phyloP scores from a whole-genome alignment of 2,797 vertebrate species.

The Nyctibius grandis region DNA sequence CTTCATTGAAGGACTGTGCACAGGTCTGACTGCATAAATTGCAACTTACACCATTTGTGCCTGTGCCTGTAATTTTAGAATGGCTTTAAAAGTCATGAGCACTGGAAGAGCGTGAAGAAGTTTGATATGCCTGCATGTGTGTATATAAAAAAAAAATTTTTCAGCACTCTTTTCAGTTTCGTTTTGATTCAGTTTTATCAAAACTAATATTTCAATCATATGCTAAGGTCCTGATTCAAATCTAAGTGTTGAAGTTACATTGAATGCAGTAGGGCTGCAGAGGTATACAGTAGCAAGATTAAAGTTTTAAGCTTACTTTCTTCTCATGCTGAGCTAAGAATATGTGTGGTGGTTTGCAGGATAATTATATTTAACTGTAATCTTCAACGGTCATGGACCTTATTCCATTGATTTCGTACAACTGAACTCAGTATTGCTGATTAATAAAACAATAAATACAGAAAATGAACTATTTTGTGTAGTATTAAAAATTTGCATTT shows the following conservation, averaged over 20 bases:
- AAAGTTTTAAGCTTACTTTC: background rate
- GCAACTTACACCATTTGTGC: background rate
- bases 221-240: background rate
- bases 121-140: background rate
- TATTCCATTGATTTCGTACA: background rate
- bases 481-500: constrained; percentile 49
- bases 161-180: background rate
- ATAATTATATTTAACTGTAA: background rate
- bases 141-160: background rate
- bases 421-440: background rate
- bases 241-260: background rate
- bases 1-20: background rate
- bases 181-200: background rate
- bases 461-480: constrained; percentile 34
- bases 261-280: background rate
- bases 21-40: background rate
- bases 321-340: background rate
- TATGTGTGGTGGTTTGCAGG: background rate
- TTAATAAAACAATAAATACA: constrained; percentile 32
- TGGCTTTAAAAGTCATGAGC: background rate
- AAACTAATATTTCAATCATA: background rate
- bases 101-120: background rate
- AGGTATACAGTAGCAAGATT: background rate
- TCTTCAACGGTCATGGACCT: background rate
- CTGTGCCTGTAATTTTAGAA: background rate